These are phyloP conservation scores for Troides helena DNA, from an alignment of 2,888 invertebrate species.

Conservation along the genomic window DNA sequence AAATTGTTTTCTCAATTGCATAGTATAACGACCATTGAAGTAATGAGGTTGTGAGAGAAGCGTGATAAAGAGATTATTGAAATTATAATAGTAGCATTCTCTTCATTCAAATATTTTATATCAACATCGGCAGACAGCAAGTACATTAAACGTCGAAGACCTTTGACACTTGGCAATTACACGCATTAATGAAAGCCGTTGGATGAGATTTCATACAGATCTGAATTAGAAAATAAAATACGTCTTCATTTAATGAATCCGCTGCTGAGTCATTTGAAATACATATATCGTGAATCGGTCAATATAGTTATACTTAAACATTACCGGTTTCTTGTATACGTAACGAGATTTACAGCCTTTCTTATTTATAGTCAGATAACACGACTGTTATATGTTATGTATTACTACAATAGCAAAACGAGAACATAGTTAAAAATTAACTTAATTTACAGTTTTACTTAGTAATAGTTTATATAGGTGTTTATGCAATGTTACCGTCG, in stretches of 20 bases:
- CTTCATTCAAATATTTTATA: not conserved
- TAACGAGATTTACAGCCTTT: not conserved
- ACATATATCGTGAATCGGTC: not conserved
- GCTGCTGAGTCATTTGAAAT: conserved; percentile 28
- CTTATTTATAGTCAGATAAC: too few relatives aligned
- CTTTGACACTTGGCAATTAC: conserved; percentile 60
- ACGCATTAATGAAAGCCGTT: conserved; percentile 47
- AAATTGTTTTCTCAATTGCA: not conserved
- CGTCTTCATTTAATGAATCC: conserved; percentile 42
- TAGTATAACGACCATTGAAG: not conserved
- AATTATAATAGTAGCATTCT: not conserved
- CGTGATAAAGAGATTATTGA: not conserved
- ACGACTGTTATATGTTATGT: too few relatives aligned
- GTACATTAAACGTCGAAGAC: conserved; percentile 37
- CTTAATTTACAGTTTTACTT: too few relatives aligned
- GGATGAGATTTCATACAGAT: conserved; percentile 43
- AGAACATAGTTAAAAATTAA: too few relatives aligned
- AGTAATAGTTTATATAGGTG: too few relatives aligned
- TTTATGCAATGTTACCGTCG: too few relatives aligned
- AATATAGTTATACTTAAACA: not conserved
- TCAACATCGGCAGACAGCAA: conserved; percentile 14
- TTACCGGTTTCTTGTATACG: not conserved
- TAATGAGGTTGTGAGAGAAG: not conserved
- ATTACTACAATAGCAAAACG: too few relatives aligned
- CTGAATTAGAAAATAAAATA: conserved; percentile 35